Conservation (phyloP, 2,888 invertebrate genomes). For the Lordiphosa fenestrarum region DNA sequence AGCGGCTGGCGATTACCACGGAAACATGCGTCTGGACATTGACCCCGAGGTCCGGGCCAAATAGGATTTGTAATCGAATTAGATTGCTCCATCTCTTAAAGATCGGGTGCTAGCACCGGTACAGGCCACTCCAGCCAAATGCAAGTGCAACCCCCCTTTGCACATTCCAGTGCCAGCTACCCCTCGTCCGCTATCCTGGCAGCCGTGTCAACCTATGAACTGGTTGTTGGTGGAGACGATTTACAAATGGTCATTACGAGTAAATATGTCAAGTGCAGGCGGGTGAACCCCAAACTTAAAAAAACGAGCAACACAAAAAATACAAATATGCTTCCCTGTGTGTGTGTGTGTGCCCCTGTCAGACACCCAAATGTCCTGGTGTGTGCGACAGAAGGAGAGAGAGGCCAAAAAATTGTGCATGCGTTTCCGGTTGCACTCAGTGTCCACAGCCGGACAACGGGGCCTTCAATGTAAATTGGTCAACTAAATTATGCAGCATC, state of each 20-base stretch:
- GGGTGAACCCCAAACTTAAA: slow-evolving; percentile 40
- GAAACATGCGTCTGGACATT: slow-evolving; percentile 67
- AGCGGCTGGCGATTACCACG: slow-evolving; percentile 22
- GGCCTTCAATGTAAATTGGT: slow-evolving; percentile 67
- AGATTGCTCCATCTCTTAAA: neutral
- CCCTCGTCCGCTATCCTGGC: no score
- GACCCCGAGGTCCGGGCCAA: slow-evolving; percentile 7
- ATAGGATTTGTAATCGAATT: neutral
- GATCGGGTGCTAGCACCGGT: no score
- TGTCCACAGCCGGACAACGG: slow-evolving; percentile 40
- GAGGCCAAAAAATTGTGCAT: slow-evolving; percentile 24
- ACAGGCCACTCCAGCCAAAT: no score
- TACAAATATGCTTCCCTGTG: slow-evolving; percentile 2
- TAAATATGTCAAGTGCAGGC: slow-evolving; percentile 79
- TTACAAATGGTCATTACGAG: slow-evolving; percentile 68
- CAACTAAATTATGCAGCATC: slow-evolving; percentile 77
- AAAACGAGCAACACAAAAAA: slow-evolving; percentile 15
- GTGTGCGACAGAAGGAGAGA: neutral
- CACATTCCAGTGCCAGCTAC: no score
- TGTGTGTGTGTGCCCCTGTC: slow-evolving; percentile 7
- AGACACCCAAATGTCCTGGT: slow-evolving; percentile 16
- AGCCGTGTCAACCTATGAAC: slow-evolving; percentile 4
- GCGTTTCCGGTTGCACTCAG: slow-evolving; percentile 72
- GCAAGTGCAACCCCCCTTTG: no score
- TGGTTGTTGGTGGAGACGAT: slow-evolving; percentile 33